These are phyloP conservation scores for Drosophila mercatorum DNA, from an alignment of 2,888 invertebrate genomes.

Conservation along the genomic window DNA sequence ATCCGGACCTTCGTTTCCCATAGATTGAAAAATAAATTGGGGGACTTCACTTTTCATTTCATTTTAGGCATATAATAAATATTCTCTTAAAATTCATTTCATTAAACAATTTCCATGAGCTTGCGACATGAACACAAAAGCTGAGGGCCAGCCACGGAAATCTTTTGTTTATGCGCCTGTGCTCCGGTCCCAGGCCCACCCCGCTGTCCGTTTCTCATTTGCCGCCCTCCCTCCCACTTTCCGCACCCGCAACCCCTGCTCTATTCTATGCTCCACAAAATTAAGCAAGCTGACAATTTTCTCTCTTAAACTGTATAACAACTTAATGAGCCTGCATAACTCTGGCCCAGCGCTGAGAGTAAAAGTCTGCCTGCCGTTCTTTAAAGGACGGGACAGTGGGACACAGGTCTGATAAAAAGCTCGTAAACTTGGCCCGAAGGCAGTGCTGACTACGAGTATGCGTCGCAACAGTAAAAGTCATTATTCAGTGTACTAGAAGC, in stretches of 20 bases:
- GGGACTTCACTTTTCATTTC: constrained; percentile 75
- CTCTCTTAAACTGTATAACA: constrained; percentile 81
- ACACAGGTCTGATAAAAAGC: constrained; percentile 32
- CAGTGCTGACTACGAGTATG: constrained; percentile 35
- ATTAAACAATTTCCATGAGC: constrained; percentile 74
- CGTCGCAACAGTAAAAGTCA: constrained; percentile 68
- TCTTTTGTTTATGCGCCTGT: constrained; percentile 73
- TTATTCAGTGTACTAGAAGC: constrained; percentile 77
- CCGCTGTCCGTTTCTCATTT: neutral
- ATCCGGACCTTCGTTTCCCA: constrained; percentile 42
- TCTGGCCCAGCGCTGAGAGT: constrained; percentile 61
- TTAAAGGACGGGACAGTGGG: constrained; percentile 16
- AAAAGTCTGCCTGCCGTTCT: constrained; percentile 33
- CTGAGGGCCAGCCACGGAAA: constrained; percentile 60
- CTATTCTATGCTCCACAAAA: constrained; percentile 55
- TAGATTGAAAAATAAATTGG: constrained; percentile 48
- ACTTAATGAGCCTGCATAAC: constrained; percentile 82
- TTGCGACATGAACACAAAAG: constrained; percentile 49
- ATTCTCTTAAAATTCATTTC: constrained; percentile 76
- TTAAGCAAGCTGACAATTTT: constrained; percentile 82
- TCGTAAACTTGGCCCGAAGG: constrained; percentile 75
- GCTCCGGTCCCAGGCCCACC: constrained; percentile 20
- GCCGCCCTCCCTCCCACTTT: neutral
- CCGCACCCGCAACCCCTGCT: neutral
- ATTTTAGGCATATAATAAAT: constrained; percentile 74